Base-by-base conservation (phyloP, 2,888 invertebrate genomes). In the Pammene aurita region DNA sequence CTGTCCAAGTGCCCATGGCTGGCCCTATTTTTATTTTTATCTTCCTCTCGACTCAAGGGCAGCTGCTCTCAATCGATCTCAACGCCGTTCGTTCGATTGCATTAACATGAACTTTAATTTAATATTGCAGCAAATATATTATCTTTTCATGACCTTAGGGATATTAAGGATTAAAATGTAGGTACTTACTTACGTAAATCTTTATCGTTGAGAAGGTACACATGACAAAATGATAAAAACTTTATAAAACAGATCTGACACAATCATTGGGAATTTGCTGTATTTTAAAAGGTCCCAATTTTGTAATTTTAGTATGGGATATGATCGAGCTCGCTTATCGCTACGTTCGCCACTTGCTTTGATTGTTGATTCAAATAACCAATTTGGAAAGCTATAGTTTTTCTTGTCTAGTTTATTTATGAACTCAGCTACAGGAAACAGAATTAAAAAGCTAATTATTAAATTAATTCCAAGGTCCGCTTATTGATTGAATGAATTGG, bases 31-130 rank as follows among this genome's bases (percentile, higher is more conserved):
- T 74, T 75, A 73, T 77, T 74, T 78, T 79, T 75, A 76, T 75
- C 69, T 73, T 65, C 70, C 61, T 71, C 66, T 77, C 52, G 52
- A 62, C 41, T 18, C 79, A 79, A 79, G 79, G 79, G 76, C 80
- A 71, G 63, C 71, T 69, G 64, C 72, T 73, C 67, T 67, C 62
- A 55, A 14, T 70, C 18, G 66, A 34, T 54, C 54, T 54, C 54
- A 34, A 67, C 64, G 56, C 26, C 26, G 4, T 4, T 55, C 52
- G 55, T 35, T 65, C 54, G 34, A 61, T 18, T 41, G 38, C 50
- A 50, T 38, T 72, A 71, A 72, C 72, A 71, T 71, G 52, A 16
- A 26, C 18, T 50, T 64, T 62, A 42, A 18, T 41, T 48, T 61
- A 66, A 73, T 75, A 70, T 67, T 66, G 66, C 11, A 66, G 34